Evolutionary conservation across 2,888 invertebrate species (phyloP).

Genomic region (Catocala fraxini): DNA sequence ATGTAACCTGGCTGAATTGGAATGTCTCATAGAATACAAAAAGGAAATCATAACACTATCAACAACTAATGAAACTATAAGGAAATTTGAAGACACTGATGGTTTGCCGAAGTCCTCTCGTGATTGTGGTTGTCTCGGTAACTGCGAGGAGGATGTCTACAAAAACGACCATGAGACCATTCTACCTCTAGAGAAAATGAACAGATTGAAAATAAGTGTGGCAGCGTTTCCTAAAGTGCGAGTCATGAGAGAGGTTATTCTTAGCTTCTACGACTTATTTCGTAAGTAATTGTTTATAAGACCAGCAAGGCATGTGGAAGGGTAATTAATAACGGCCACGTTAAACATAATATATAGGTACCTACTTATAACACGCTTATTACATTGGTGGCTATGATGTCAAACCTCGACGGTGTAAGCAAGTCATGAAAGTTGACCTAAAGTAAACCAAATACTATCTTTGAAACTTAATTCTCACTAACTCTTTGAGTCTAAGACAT

Average conservation of each 20-base stretch:
- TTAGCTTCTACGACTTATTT: slow-evolving; percentile 90
- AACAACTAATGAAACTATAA: slow-evolving; percentile 57
- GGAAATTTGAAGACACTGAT: slow-evolving; percentile 46
- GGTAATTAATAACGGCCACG: no score
- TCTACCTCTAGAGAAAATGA: slow-evolving; percentile 53
- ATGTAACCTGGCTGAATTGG: slow-evolving; percentile 71
- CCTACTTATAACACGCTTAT: no score
- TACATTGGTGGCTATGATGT: no score
- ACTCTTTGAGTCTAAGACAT: no score
- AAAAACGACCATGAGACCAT: slow-evolving; percentile 68
- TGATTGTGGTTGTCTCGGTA: slow-evolving; percentile 74
- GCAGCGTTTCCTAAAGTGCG: slow-evolving; percentile 90
- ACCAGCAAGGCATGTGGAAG: no score
- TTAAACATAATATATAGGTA: no score
- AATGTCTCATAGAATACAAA: slow-evolving; percentile 69
- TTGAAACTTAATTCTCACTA: no score
- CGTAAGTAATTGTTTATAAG: slow-evolving; percentile 78
- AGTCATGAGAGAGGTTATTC: slow-evolving; percentile 89
- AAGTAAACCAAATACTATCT: no score
- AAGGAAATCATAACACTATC: slow-evolving; percentile 70
- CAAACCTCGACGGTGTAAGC: no score
- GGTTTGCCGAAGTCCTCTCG: slow-evolving; percentile 65
- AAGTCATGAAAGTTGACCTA: no score
- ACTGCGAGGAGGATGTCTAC: slow-evolving; percentile 75
- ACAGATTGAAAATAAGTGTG: slow-evolving; percentile 81